Conservation (phyloP, 2,797 vertebrate species). For the Cetoscarus ocellatus region DNA sequence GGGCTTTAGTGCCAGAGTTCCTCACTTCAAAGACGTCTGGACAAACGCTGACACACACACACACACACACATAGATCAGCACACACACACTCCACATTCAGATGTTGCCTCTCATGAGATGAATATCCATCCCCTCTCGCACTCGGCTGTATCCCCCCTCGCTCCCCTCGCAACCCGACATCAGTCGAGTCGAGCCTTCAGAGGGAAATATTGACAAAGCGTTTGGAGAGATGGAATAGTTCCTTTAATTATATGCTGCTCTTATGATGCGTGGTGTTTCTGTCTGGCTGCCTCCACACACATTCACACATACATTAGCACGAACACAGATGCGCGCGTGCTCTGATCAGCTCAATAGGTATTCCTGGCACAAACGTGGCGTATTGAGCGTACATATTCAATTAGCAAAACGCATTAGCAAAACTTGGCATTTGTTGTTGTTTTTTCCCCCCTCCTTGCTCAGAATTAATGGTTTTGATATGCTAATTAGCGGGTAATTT, state of each 20-base stretch:
- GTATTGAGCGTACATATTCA: constrained; percentile 92
- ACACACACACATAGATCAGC: constrained; percentile 33
- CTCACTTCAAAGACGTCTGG: constrained; percentile 74
- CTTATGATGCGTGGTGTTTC: constrained; percentile 66
- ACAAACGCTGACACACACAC: constrained; percentile 58
- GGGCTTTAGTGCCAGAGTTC: constrained; percentile 67
- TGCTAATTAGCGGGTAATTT: constrained; percentile 99
- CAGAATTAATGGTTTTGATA: constrained; percentile 99
- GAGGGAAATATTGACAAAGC: constrained; percentile 78
- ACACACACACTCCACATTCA: constrained; percentile 47
- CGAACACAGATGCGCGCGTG: constrained; percentile 11
- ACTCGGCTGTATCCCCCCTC: constrained; percentile 46
- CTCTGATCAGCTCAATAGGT: constrained; percentile 76
- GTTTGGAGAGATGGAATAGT: constrained; percentile 70
- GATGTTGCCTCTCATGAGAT: constrained; percentile 68
- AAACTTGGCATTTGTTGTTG: constrained; percentile 99
- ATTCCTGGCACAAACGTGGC: constrained; percentile 75
- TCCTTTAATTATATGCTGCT: constrained; percentile 74
- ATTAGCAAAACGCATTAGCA: constrained; percentile 99
- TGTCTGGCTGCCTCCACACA: constrained; percentile 52
- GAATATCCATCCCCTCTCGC: constrained; percentile 64
- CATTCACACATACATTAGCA: constrained; percentile 7
- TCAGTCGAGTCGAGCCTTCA: constrained; percentile 67
- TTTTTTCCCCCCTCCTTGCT: constrained; percentile 90
- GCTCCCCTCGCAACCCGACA: constrained; percentile 42